Conservation (phyloP, 2,888 invertebrate species). For the Chromoteleia sp. region DNA sequence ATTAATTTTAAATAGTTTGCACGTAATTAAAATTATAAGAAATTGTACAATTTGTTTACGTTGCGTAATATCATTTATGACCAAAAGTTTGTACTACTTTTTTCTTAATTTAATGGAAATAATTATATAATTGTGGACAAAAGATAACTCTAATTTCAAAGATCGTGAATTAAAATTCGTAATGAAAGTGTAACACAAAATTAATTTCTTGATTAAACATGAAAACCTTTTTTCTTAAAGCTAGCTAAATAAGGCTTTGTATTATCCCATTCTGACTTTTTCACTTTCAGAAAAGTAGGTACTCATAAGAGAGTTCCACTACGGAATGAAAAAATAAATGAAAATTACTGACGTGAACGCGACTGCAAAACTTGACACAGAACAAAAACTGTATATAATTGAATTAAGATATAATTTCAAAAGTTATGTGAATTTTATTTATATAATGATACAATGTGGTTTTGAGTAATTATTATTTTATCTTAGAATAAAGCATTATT, state of each 20-base stretch:
- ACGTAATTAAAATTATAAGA: too few relatives aligned
- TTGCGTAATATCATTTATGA: too few relatives aligned
- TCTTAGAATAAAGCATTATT: too few relatives aligned
- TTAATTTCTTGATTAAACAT: conserved; percentile 34
- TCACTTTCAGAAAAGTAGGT: conserved; percentile 23
- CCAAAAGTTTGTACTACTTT: too few relatives aligned
- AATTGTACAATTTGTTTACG: too few relatives aligned
- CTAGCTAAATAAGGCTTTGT: conserved; percentile 34
- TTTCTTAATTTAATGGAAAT: too few relatives aligned
- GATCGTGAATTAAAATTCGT: conserved; percentile 1
- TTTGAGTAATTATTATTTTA: too few relatives aligned
- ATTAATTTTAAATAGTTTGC: too few relatives aligned
- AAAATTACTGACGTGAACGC: conserved; percentile 11
- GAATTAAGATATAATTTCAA: neutral
- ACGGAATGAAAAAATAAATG: conserved; percentile 11
- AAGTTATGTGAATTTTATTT: neutral
- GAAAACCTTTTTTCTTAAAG: conserved; percentile 26
- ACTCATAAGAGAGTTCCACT: conserved; percentile 25
- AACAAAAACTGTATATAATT: conserved; percentile 1
- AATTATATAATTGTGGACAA: neutral
- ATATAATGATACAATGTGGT: too few relatives aligned
- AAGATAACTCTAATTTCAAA: neutral
- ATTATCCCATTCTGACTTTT: conserved; percentile 22
- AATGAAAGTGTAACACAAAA: conserved; percentile 14
- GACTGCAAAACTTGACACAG: conserved; percentile 6